Evolutionary conservation across 2,888 invertebrate species (phyloP).

Genomic region (Papilio elwesi): DNA sequence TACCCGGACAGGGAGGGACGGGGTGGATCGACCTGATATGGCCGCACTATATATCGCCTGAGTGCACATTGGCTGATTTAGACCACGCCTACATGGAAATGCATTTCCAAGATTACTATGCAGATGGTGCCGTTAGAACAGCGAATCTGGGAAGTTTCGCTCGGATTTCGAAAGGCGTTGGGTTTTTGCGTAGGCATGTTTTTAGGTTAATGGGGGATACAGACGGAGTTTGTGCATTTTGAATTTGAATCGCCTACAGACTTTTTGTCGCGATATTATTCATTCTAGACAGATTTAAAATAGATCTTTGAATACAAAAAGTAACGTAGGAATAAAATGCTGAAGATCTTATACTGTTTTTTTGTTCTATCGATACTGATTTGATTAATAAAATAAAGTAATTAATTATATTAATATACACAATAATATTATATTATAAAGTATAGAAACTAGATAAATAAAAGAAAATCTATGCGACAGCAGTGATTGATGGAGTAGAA

Average conservation of each 20-base stretch:
- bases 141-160: slow-evolving; percentile 61
- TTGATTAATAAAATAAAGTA: background rate
- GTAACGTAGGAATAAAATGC: background rate
- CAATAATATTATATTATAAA: too few species aligned
- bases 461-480: too few species aligned
- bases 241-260: slow-evolving; percentile 25
- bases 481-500: too few species aligned
- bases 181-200: slow-evolving; percentile 54
- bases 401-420: background rate
- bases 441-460: too few species aligned
- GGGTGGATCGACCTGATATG: slow-evolving; percentile 55
- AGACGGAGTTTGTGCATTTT: slow-evolving; percentile 18
- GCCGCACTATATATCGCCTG: slow-evolving; percentile 81
- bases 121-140: slow-evolving; percentile 71
- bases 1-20: slow-evolving; percentile 51
- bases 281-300: background rate
- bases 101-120: slow-evolving; percentile 83
- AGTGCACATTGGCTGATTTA: slow-evolving; percentile 82
- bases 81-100: slow-evolving; percentile 80
- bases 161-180: slow-evolving; percentile 54
- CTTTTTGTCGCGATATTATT: slow-evolving; percentile 14
- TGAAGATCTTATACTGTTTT: background rate
- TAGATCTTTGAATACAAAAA: background rate
- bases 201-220: slow-evolving; percentile 64
- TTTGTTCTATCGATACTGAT: too few species aligned